These are phyloP conservation scores for Podarcis raffonei DNA, from an alignment of 2,113 vertebrate species.

Conservation along the genomic window DNA sequence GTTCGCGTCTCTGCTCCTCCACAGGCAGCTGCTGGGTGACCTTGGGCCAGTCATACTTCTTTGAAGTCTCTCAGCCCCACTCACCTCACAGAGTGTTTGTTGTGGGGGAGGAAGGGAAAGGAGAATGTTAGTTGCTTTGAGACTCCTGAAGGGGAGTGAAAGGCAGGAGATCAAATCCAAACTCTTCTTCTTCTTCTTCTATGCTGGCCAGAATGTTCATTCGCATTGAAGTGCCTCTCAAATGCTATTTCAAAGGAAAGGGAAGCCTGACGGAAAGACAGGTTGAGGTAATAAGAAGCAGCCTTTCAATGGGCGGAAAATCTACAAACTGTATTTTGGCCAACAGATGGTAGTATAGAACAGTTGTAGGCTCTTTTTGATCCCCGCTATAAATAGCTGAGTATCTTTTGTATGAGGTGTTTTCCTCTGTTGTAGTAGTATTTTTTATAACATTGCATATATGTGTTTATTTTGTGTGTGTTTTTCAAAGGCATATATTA, in stretches of 20 bases:
- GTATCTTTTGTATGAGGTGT: neutral
- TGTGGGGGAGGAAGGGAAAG: too few relatives aligned
- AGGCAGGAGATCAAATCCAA: too few relatives aligned
- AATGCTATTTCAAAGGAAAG: neutral
- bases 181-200: too few relatives aligned
- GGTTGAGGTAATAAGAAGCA: neutral
- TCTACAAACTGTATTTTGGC: neutral
- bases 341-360: constrained; percentile 48
- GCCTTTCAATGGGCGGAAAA: neutral
- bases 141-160: too few relatives aligned
- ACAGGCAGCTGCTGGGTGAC: too few relatives aligned
- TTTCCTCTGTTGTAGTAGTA: constrained; percentile 20
- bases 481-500: neutral
- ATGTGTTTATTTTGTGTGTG: neutral
- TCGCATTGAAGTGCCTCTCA: too few relatives aligned
- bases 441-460: constrained; percentile 12
- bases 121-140: too few relatives aligned
- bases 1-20: too few relatives aligned
- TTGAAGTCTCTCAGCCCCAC: too few relatives aligned
- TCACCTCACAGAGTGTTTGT: too few relatives aligned
- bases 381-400: neutral
- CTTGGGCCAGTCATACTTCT: too few relatives aligned
- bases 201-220: neutral
- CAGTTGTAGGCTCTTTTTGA: neutral
- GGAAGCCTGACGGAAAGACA: neutral